Percentiles rank a stretch among this genome's conserved stretches.
Evolutionary conservation across 37 sponge, comb jelly and placozoan species (phyloP).

Genomic region (Halisarca cf. caerulea): DNA sequence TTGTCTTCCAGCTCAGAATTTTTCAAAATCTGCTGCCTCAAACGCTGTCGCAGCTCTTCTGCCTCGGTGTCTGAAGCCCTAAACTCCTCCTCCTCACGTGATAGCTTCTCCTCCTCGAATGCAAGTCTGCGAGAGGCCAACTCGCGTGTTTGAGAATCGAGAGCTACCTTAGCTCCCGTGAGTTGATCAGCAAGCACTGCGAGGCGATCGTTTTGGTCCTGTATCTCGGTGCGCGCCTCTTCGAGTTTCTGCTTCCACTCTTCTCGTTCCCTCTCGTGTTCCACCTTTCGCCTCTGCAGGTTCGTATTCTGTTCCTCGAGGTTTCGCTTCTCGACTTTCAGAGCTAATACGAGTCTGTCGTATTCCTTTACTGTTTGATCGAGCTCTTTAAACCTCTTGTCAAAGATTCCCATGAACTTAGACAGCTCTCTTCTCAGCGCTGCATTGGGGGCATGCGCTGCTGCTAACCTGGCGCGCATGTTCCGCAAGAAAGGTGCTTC

Average conservation of each 20-base stretch:
- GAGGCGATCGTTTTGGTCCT: slow-evolving; percentile 79
- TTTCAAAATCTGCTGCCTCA: slow-evolving; percentile 57
- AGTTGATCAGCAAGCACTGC: slow-evolving; percentile 70
- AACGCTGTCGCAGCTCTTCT: slow-evolving; percentile 51
- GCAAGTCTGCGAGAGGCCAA: slow-evolving; percentile 71
- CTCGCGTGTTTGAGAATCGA: slow-evolving; percentile 61
- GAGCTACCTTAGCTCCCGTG: slow-evolving; percentile 64
- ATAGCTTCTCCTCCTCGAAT: slow-evolving; percentile 83
- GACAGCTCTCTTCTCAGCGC: slow-evolving; percentile 63
- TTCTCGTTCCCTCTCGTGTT: slow-evolving; percentile 47
- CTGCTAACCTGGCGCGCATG: slow-evolving; percentile 78
- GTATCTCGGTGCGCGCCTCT: slow-evolving; percentile 49
- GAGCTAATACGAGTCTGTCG: slow-evolving; percentile 31
- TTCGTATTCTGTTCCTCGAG: slow-evolving; percentile 53
- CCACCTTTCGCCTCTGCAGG: slow-evolving; percentile 1
- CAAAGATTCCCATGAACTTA: slow-evolving; percentile 46
- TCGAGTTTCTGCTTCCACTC: slow-evolving; percentile 77
- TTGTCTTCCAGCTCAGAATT: slow-evolving; percentile 75
- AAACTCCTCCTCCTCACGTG: neutral
- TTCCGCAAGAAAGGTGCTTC: slow-evolving; percentile 62
- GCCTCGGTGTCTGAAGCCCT: slow-evolving; percentile 63
- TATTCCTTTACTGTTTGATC: slow-evolving; percentile 27
- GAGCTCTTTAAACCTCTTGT: slow-evolving; percentile 54
- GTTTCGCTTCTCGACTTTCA: slow-evolving; percentile 45
- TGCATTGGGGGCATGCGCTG: slow-evolving; percentile 77